A percentile compares a stretch with the other conserved stretches of the same genome.
Conservation (phyloP, 2,113 vertebrate genomes). For the Rostratula benghalensis region DNA sequence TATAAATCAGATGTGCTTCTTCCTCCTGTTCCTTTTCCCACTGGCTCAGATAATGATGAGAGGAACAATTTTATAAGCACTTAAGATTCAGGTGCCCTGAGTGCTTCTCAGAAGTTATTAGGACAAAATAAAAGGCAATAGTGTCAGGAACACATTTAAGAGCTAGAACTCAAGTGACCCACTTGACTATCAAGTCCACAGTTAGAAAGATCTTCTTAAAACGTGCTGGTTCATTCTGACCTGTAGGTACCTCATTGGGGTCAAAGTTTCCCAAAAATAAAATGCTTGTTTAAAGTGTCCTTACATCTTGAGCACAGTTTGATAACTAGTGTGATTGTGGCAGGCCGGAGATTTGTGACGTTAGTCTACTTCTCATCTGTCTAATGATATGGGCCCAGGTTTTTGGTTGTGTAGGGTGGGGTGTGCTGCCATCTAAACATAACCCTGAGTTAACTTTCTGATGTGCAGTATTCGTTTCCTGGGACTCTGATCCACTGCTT, state of each 20-base stretch:
- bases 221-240: background rate
- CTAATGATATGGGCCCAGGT: accelerated
- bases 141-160: background rate
- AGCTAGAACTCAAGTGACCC: background rate
- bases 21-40: background rate
- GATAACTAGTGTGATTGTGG: background rate
- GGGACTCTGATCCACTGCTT: background rate
- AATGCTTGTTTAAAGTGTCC: background rate
- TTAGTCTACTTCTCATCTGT: background rate
- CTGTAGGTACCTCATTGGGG: background rate
- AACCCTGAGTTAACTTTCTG: background rate
- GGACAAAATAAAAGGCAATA: background rate
- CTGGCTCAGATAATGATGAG: background rate
- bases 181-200: background rate
- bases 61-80: background rate
- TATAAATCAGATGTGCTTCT: background rate
- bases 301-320: background rate
- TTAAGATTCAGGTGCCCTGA: background rate
- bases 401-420: background rate
- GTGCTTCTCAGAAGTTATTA: background rate
- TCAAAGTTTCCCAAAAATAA: background rate
- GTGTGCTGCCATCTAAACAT: background rate
- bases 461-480: background rate
- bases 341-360: background rate
- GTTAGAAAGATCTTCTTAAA: background rate